Base-by-base conservation (phyloP, 2,113 vertebrate genomes). In the Halichoerus grypus region DNA sequence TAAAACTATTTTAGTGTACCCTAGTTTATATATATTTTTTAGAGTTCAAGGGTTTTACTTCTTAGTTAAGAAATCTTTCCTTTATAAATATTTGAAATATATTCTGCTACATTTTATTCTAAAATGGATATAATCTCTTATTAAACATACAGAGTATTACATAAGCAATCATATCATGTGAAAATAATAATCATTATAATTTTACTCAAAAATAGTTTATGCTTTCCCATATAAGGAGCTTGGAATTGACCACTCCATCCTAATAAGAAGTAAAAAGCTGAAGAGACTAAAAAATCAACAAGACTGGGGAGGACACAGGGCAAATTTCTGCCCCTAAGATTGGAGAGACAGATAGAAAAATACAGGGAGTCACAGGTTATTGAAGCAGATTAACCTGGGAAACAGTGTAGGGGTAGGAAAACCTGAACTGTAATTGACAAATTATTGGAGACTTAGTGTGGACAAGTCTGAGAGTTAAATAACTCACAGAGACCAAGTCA, bases 131-230 rank as follows among this genome's bases (percentile, higher is more conserved):
- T 74, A 63, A 46, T 5, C 24, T 72, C 33, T 36, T n/a, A 46
- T 46, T 46, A 16, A 63, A 65, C 9, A 24, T 46, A 74, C 53
- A 4, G 11, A 88, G 7, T 49, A 59, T 57, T 22, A 53, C 53
- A 13, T 59, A 63, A 19, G 51, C 0, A 63, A 51, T 42, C 4
- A 33, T 33, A 59, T 77, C 33, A 59, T 80, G 24, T 86, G 36
- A 22, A 81, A 86, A 95, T 49, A 59, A 76, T 55, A 3, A 79
- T 83, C 12, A 65, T 39, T 95, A 86, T 53, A 42, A 87, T 95
- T 92, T 72, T n/a, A 28, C 9, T 77, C 16, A 39, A 81, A 86
- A 33, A 31, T 61, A 4, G 46, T 46, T 69, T 18, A 72, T 55
- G 33, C 33, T 55, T 88, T 6, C n/a, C 18, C 67, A 72, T 55